Base-by-base conservation (phyloP, 2,797 vertebrate species). In the Gadopsis bispinosus region DNA sequence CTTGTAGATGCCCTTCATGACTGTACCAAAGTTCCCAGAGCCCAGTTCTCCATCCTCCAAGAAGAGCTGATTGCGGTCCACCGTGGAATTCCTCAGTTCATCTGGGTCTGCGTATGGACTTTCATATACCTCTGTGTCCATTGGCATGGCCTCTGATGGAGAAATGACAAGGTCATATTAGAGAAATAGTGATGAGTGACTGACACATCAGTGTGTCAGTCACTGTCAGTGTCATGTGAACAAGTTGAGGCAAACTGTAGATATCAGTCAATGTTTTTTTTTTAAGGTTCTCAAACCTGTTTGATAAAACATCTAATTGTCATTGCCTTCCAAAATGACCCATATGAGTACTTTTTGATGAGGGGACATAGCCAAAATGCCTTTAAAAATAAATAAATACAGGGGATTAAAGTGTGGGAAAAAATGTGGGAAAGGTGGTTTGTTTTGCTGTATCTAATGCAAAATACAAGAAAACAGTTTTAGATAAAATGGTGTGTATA, bases 71-170 rank as follows among this genome's bases (percentile, higher is more conserved):
- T 66, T 95, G 7, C 96, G 93, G 59, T 97, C 94, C 50, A 99
- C 96, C 9, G 95, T 97, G 81, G 97, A 96, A 59, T 95, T 95
- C 64, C 96, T 94, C 58, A 99, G 94, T 91, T 99, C 97, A 72
- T 99, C 97, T 0, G 98, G 98, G 91, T 99, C 98, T 0, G 97
- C 98, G 0, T 99, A 99, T 4, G 98, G 97, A 88, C 97, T 98
- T 88, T 98, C 97, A 6, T 99, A 99, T 12, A 98, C 97, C 60
- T 94, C 94, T 0, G 97, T 98, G 89, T 98, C 97, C 98, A 99
- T 99, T 17, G 98, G 98, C 93, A 99, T 94, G 2, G 96, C 95
- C 77, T 96, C 95, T 90, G 80, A 35, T 19, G 55, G 37, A 80
- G 26, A 55, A 75, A 79, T 5, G 0, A 54, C 17, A 19, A n/a